These are phyloP conservation scores for Dasyurus viverrinus DNA, from an alignment of 2,113 vertebrate genomes.

Conservation along the genomic window DNA sequence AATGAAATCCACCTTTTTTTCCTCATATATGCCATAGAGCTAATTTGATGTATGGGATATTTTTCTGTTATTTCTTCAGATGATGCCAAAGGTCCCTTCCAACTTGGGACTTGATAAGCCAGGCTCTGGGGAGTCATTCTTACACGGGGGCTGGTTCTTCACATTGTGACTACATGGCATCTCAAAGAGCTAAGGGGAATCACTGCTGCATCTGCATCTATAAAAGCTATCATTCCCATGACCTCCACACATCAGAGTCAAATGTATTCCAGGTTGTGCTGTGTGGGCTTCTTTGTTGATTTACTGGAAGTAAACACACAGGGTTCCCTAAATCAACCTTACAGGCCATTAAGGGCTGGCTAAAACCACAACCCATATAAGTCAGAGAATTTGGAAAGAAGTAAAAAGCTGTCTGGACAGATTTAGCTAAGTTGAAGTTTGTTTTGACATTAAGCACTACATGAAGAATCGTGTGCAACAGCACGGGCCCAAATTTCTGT, in stretches of 20 bases:
- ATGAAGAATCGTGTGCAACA: not conserved
- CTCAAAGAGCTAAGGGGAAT: not conserved
- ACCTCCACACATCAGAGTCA: not conserved
- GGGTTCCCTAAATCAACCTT: not conserved
- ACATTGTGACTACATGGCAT: not conserved
- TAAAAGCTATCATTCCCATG: not conserved
- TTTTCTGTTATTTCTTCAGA: conserved; percentile 38
- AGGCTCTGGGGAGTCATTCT: not conserved
- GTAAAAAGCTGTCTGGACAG: not conserved
- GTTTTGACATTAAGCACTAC: not conserved
- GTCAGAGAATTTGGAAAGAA: not conserved
- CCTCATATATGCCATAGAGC: conserved; percentile 56
- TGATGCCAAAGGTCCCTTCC: not conserved
- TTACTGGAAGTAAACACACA: not conserved
- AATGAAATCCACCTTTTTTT: conserved; percentile 51
- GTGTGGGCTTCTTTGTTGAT: not conserved
- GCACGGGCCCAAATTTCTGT: conserved; percentile 21
- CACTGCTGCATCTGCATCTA: not conserved
- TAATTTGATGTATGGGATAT: not conserved
- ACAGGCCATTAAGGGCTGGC: not conserved
- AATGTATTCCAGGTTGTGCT: not conserved
- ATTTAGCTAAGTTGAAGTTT: not conserved
- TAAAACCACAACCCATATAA: not conserved
- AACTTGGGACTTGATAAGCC: fast-evolving
- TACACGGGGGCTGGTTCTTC: fast-evolving